Evolutionary conservation across 2,113 vertebrate species (phyloP), one percentile per base, ranked within the genome.

Genomic region (Puffinus mauretanicus): DNA sequence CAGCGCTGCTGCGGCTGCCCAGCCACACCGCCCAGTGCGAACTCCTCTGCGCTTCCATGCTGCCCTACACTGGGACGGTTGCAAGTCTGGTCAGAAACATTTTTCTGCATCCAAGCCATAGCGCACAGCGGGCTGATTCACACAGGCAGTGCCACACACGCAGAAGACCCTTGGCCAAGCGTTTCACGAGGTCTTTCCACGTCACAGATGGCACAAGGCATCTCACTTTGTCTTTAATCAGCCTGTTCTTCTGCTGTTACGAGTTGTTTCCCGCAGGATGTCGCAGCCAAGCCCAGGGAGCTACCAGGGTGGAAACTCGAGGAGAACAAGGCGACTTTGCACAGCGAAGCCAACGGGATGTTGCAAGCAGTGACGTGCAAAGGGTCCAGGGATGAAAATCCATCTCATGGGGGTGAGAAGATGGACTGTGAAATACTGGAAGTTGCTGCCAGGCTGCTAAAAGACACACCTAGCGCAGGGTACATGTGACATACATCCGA

Each of bases 41-140:
- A 67, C 16, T 38, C 22, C 14, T n/a, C 51, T 9, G 88, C 2
- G 1, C 54, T 72, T 38, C 62, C 40, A 16, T 19, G 32, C 62
- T 58, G 51, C 13, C 0, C 0, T 10, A 18, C 4, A 6, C 44
- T 32, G 54, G 64, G n/a, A 13, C 5, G 19, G 49, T 40, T 58
- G 27, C 29, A 55, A 10, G 54, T 5, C 54, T 19, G 29, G 40
- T 42, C 65, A 79, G 81, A n/a, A 36, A 26, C 16, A 9, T 47
- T 65, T 22, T 70, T 19, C 51, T 44, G 8, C 10, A 10, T n/a
- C 46, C 2, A 8, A 89, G 71, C 69, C 42, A 27, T 2, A 65
- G 66, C 61, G 22, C 42, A 16, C 16, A 15, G 85, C 17, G 29
- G 42, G 25, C 6, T 29, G 44, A 36, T 86, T 58, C 55, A 67